Evolutionary conservation across 2,113 vertebrate species (phyloP), one percentile per base, ranked within the genome.

Genomic region (Coptodon bakossiorum): DNA sequence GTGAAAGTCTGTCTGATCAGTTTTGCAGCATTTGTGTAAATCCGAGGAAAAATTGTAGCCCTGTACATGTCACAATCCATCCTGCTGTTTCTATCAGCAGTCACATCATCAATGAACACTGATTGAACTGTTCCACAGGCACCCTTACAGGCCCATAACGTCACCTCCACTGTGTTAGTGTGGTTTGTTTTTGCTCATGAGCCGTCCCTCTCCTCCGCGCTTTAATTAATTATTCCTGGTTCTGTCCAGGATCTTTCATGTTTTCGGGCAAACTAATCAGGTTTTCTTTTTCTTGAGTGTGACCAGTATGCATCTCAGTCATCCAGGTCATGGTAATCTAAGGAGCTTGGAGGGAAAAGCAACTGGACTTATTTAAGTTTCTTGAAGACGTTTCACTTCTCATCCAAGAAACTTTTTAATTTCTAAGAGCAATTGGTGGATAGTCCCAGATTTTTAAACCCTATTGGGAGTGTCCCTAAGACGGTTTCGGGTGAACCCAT

Each of bases 141-240:
- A 40, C 11, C 63, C 36, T 22, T 40, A 22, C 63, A 3, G 19
- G 36, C 19, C 2, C 34, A 0, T 68, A 3, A 40, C 11, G 40
- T 9, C 36, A 22, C 11, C 36, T 16, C 12, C n/a, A 9, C 12
- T 66, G 17, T 66, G 31, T 66, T 22, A 14, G 36, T 43, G 66
- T 43, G 7, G 66, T 71, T 6, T 71, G 63, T 14, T 71, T 43
- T 24, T 24, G 66, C 36, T 43, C 36, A 24, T 14, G 34, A 68
- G 6, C 63, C 22, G 11, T 8, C 3, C 0, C 6, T 66, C 10
- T 68, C 34, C 61, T 66, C 61, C 0, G 0, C 3, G 3, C 34
- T 66, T 66, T 66, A 34, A 6, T 19, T 6, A 63, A 36, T 38
- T 3, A 22, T 22, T 38, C 17, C 6, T 38, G 17, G 31, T 66